Evolutionary conservation across 2,888 invertebrate genomes (phyloP).

Genomic region (Athalia circularis): DNA sequence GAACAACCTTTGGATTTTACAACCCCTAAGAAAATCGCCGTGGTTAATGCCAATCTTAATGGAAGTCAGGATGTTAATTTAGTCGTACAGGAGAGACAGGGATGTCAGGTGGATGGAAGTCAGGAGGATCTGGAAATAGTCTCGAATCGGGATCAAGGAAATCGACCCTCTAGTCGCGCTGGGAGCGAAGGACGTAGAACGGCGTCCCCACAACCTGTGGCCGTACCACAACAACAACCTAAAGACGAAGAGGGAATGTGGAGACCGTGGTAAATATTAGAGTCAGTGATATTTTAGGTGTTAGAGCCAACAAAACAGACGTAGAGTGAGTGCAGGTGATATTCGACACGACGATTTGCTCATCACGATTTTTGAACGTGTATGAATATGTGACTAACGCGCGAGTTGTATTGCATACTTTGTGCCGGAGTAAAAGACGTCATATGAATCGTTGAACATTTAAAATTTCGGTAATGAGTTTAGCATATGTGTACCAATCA

Average conservation of each 20-base stretch:
- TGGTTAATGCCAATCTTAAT: slow-evolving; percentile 12
- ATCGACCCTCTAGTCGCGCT: slow-evolving; percentile 62
- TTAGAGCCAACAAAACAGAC: too few relatives aligned
- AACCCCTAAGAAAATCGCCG: slow-evolving; percentile 68
- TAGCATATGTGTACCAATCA: slow-evolving; percentile 28
- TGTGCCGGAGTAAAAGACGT: background rate
- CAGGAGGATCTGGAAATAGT: slow-evolving; percentile 35
- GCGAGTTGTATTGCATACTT: too few relatives aligned
- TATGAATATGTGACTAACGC: too few relatives aligned
- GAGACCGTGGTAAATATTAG: slow-evolving; percentile 69
- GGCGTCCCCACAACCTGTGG: slow-evolving; percentile 60
- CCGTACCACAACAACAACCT: slow-evolving; percentile 36
- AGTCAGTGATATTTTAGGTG: too few relatives aligned
- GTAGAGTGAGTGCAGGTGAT: too few relatives aligned
- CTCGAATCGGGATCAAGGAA: slow-evolving; percentile 48
- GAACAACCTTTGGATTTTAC: slow-evolving; percentile 72
- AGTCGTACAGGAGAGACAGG: background rate
- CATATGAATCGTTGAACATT: background rate
- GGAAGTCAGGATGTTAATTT: background rate
- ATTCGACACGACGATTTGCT: too few relatives aligned
- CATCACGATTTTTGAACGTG: too few relatives aligned
- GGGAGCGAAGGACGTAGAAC: slow-evolving; percentile 61
- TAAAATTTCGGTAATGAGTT: slow-evolving; percentile 10
- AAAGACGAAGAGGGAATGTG: slow-evolving; percentile 73
- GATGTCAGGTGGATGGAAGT: slow-evolving; percentile 46